Evolutionary conservation across 2,113 vertebrate genomes (phyloP).

Genomic region (Mustela lutreola): DNA sequence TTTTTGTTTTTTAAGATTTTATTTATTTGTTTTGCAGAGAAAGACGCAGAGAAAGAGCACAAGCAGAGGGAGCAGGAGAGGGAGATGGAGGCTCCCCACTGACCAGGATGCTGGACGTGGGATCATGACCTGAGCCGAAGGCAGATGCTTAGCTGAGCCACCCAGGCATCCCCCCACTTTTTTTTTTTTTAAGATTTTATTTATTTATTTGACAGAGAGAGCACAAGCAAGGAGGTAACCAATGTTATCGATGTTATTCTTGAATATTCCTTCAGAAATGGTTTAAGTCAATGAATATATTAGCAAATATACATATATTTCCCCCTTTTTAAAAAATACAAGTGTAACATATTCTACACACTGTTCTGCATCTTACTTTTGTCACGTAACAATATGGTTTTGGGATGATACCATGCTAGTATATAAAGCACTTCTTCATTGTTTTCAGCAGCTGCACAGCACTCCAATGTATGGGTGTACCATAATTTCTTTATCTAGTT

Average conservation of each 20-base stretch:
- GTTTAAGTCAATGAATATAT: background rate
- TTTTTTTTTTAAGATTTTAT: too few species aligned
- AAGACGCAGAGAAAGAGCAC: too few species aligned
- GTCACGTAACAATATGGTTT: background rate
- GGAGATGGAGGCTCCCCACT: too few species aligned
- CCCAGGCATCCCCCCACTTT: too few species aligned
- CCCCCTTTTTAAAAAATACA: background rate
- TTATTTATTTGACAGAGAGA: too few species aligned
- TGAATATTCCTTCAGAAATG: background rate
- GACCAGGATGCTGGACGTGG: too few species aligned
- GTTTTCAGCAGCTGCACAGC: background rate
- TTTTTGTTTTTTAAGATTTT: too few species aligned
- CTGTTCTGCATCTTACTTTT: background rate
- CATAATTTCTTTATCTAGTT: constrained; percentile 4
- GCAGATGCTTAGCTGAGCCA: too few species aligned
- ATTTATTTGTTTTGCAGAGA: too few species aligned
- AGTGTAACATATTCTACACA: background rate
- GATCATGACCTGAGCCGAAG: too few species aligned
- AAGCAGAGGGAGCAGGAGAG: too few species aligned
- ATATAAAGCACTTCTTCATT: background rate
- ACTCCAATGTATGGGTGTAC: background rate
- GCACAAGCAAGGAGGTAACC: background rate
- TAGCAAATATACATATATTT: background rate
- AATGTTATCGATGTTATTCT: background rate
- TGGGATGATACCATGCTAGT: background rate